phyloP scores from a whole-genome alignment of 2,797 vertebrate species.

The Spinibarbus caldwelli region DNA sequence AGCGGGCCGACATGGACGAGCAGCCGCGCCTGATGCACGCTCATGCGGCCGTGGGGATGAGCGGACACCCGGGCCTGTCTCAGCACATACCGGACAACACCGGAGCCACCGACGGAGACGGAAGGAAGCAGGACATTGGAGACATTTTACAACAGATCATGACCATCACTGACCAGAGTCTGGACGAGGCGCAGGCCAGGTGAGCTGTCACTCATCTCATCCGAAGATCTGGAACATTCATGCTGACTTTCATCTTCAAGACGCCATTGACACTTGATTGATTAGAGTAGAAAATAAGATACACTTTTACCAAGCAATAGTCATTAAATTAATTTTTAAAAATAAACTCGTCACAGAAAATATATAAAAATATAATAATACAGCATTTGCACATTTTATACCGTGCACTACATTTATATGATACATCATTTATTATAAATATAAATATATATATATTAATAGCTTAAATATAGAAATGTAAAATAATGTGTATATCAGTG shows the following conservation, averaged over 20 bases:
- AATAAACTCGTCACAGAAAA: background rate
- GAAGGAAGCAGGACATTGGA: constrained; percentile 96
- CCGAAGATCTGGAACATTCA: background rate
- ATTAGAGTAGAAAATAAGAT: background rate
- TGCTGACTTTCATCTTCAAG: background rate
- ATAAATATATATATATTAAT: background rate
- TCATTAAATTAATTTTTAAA: background rate
- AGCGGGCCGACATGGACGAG: constrained; percentile 88
- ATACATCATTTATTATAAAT: background rate
- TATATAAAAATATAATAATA: background rate
- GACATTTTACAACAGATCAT: constrained; percentile 99
- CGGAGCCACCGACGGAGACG: constrained; percentile 88
- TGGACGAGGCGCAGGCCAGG: constrained; percentile 99
- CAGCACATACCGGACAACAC: constrained; percentile 92
- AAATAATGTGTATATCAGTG: background rate
- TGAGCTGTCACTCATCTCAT: constrained; percentile 69
- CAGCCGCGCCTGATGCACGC: constrained; percentile 96
- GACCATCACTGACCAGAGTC: constrained; percentile 99
- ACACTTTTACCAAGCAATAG: background rate
- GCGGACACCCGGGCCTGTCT: constrained; percentile 92
- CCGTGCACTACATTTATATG: background rate
- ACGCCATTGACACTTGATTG: background rate
- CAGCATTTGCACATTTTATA: background rate
- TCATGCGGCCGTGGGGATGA: constrained; percentile 92
- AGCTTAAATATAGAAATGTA: background rate